phyloP scores from a whole-genome alignment of 2,888 invertebrate species.

The Pyrochroa serraticornis region DNA sequence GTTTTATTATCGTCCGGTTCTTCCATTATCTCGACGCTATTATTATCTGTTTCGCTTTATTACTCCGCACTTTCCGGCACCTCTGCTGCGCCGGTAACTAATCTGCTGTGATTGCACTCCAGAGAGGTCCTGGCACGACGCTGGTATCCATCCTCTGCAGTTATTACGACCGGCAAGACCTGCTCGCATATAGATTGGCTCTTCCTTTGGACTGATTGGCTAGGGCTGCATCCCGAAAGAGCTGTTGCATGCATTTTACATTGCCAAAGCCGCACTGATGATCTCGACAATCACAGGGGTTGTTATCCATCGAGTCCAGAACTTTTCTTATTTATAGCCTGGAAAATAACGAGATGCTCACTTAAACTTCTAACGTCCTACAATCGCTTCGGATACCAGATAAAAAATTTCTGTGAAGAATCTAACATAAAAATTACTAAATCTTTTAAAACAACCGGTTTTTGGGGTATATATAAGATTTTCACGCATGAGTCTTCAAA shows the following conservation, averaged over 20 bases:
- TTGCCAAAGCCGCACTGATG: constrained; percentile 7
- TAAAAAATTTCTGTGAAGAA: no score
- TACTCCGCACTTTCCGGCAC: constrained; percentile 39
- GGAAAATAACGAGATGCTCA: background rate
- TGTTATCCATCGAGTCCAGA: constrained; percentile 8
- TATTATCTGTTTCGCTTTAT: constrained; percentile 43
- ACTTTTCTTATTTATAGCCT: background rate
- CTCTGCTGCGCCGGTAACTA: constrained; percentile 45
- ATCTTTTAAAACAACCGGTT: no score
- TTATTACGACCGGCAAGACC: constrained; percentile 43
- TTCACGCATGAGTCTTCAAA: no score
- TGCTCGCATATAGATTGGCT: constrained; percentile 46
- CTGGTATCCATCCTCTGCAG: constrained; percentile 41
- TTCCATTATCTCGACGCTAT: constrained; percentile 49
- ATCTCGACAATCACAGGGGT: constrained; percentile 1
- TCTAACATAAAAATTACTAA: no score
- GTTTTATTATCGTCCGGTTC: constrained; percentile 49
- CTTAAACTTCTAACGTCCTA: no score
- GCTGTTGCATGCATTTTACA: constrained; percentile 33
- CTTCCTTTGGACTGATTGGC: constrained; percentile 42
- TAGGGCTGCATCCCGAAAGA: constrained; percentile 36
- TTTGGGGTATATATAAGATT: no score
- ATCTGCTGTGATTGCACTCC: constrained; percentile 50
- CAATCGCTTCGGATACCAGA: no score
- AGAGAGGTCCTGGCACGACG: constrained; percentile 38